Evolutionary conservation across 2,888 invertebrate genomes (phyloP).

Genomic region (Agonopterix heracliana): DNA sequence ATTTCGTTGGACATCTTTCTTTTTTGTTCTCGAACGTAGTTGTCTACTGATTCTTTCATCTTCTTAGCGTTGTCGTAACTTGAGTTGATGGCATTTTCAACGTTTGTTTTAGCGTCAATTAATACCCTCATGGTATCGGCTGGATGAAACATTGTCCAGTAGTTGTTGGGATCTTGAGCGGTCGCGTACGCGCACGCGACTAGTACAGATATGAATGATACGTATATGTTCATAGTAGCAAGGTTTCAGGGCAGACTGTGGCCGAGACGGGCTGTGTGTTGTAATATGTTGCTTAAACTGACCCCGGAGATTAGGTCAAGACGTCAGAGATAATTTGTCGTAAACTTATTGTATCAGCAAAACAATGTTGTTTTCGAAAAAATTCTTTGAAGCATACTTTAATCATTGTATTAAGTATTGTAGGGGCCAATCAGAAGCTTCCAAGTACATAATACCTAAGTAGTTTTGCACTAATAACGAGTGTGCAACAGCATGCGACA

Average conservation of each 20-base stretch:
- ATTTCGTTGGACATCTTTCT: conserved; percentile 39
- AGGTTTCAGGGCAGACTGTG: conserved; percentile 24
- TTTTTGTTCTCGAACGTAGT: conserved; percentile 44
- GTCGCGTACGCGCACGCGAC: conserved; percentile 14
- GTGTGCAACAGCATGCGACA: too few species aligned
- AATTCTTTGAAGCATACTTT: too few species aligned
- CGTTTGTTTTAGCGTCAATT: conserved; percentile 27
- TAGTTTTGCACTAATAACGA: not conserved
- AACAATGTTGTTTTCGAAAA: too few species aligned
- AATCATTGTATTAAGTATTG: too few species aligned
- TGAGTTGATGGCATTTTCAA: conserved; percentile 25
- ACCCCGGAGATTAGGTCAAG: conserved; percentile 34
- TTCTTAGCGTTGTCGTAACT: conserved; percentile 33
- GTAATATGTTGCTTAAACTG: conserved; percentile 22
- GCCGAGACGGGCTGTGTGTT: conserved; percentile 13
- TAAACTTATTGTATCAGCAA: too few species aligned
- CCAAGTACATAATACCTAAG: not conserved
- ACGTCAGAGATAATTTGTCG: conserved; percentile 20
- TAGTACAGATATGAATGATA: conserved; percentile 2
- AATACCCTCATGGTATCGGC: conserved; percentile 34
- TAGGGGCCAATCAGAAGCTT: not conserved
- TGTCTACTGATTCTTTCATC: conserved; percentile 31
- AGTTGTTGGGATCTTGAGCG: conserved; percentile 14
- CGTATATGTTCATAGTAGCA: conserved; percentile 25
- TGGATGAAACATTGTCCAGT: not conserved